phyloP scores from a whole-genome alignment of 1,140 invertebrate species.

The Vanessa atalanta region DNA sequence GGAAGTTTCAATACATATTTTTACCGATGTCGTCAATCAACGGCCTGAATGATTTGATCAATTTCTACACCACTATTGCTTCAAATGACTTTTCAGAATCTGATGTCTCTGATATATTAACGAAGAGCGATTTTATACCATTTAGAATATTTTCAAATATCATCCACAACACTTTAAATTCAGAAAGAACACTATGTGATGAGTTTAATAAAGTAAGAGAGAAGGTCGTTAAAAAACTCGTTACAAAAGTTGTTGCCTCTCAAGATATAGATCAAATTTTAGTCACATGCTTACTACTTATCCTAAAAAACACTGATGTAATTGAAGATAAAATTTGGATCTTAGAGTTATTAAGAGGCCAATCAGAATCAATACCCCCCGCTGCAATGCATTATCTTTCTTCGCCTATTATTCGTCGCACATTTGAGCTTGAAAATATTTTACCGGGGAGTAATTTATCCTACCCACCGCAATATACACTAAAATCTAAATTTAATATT shows the following conservation, averaged over 20 bases:
- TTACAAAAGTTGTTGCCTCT: slow-evolving; percentile 55
- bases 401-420: slow-evolving; percentile 50
- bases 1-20: slow-evolving; percentile 75
- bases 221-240: slow-evolving; percentile 51
- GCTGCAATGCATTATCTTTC: slow-evolving; percentile 56
- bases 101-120: slow-evolving; percentile 39
- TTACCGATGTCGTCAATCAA: slow-evolving; percentile 68
- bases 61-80: slow-evolving; percentile 50
- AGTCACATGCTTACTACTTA: slow-evolving; percentile 58
- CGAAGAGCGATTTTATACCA: slow-evolving; percentile 58
- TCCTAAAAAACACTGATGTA: slow-evolving; percentile 50
- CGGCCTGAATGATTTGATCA: slow-evolving; percentile 64
- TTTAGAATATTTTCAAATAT: slow-evolving; percentile 56
- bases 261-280: slow-evolving; percentile 69
- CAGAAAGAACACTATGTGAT: slow-evolving; percentile 26
- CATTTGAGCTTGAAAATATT: slow-evolving; percentile 57
- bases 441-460: slow-evolving; percentile 49
- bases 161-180: slow-evolving; percentile 31
- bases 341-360: slow-evolving; percentile 59
- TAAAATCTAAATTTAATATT: slow-evolving; percentile 73
- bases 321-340: slow-evolving; percentile 52
- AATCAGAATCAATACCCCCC: slow-evolving; percentile 60
- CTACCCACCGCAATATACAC: slow-evolving; percentile 64
- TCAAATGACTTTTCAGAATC: slow-evolving; percentile 31
- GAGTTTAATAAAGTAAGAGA: slow-evolving; percentile 42